Base-by-base conservation (phyloP, 2,888 invertebrate species). In the Sialis fuliginosa region DNA sequence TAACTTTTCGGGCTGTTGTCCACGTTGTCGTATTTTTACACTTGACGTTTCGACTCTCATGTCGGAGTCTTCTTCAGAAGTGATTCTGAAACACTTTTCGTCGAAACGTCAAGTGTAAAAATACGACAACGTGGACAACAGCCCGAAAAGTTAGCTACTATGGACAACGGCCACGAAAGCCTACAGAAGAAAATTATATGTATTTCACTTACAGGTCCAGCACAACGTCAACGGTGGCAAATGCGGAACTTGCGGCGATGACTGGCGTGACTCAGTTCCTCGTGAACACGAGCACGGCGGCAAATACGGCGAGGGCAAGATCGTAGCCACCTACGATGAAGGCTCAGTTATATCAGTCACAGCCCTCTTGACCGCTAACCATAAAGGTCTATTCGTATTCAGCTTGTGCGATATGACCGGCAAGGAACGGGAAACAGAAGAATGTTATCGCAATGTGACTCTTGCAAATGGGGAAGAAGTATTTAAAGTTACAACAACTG, bases 221-320 rank as follows among this genome's bases (percentile, higher is more conserved):
- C 55, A 53, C 52, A 39, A 31, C 1, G 13, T 42, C 8, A 53
- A 60, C 48, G 53, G 53, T 6, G 64, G 64, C 2, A 56, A 53
- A 32, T 65, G 66, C 50, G 66, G 66, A 3, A 55, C 60, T 7
- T 66, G 66, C 42, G 66, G 66, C 1, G 67, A 67, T 51, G 54
- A 60, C 33, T 65, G 56, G 48, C 52, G 56, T 6, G 54, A 57
- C 46, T 53, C 59, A 4, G 55, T 58, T 44, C 67, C 67, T 5
- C 58, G 63, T 48, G 54, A 55, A n/a, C 65, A 67, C 50, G 67
- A 67, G 57, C 62, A 65, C 46, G 62, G 63, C 6, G 66, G 67
- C 39, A 54, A 32, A 44, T 71, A 63, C 52, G 71, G 71, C 41
- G 57, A 53, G 8, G 69, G 69, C 13, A 53, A 60, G 1, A 60